phyloP scores from a whole-genome alignment of 1,140 invertebrate species.

The Tribolium castaneum region DNA sequence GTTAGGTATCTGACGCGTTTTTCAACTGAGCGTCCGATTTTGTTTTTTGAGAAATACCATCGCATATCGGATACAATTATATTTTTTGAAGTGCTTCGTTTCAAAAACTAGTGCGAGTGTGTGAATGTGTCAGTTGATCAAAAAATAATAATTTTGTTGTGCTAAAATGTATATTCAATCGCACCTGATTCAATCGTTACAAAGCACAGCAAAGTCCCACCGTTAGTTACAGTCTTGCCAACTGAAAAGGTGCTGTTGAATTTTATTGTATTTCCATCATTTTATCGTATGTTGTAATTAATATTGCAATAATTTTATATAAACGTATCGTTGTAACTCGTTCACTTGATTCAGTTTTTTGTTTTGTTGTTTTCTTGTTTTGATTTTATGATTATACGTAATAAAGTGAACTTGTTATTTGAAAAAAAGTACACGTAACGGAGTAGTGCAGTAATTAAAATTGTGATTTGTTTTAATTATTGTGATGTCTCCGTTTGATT shows the following conservation, averaged over 20 bases:
- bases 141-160: constrained; percentile 11
- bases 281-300: constrained; percentile 33
- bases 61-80: constrained; percentile 40
- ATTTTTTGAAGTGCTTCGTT: constrained; percentile 42
- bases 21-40: background rate
- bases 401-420: constrained; percentile 36
- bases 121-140: constrained; percentile 32
- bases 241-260: constrained; percentile 25
- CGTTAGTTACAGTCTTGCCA: constrained; percentile 19
- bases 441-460: constrained; percentile 14
- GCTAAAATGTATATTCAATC: constrained; percentile 25
- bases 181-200: constrained; percentile 7
- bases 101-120: constrained; percentile 17
- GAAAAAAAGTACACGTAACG: background rate
- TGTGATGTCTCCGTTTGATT: background rate
- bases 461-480: constrained; percentile 7
- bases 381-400: constrained; percentile 7
- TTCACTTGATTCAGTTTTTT: constrained; percentile 23
- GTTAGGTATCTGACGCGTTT: constrained; percentile 34
- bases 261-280: constrained; percentile 34
- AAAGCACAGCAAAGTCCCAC: constrained; percentile 27
- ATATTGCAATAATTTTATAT: constrained; percentile 35
- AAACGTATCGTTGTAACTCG: constrained; percentile 27
- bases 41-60: constrained; percentile 17
- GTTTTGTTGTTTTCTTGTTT: background rate